A percentile compares a stretch with the other conserved stretches of the same genome.
Evolutionary conservation across 2,113 vertebrate genomes (phyloP).

Genomic region (Diadophis punctatus): DNA sequence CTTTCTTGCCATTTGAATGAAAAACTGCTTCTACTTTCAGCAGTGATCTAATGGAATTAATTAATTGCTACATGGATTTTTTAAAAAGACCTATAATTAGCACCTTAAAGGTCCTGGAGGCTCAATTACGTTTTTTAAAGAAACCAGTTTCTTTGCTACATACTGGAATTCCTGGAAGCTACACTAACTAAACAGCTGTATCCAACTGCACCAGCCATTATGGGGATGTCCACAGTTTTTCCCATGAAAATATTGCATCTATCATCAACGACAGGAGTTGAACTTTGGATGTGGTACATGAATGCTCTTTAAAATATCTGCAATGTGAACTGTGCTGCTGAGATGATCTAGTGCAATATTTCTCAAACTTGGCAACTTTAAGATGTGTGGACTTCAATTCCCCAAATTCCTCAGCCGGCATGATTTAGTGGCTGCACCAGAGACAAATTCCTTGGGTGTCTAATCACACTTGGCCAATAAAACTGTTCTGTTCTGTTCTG

Average conservation of each 20-base stretch:
- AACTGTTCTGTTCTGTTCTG: not conserved
- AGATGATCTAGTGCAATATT: not conserved
- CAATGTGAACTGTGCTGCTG: not conserved
- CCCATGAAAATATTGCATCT: not conserved
- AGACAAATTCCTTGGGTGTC: not conserved
- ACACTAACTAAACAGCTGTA: conserved; percentile 21
- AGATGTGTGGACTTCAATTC: not conserved
- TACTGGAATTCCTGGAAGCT: conserved; percentile 39
- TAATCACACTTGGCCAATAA: not conserved
- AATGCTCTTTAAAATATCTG: not conserved
- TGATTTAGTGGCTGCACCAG: not conserved
- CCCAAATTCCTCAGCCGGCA: not conserved
- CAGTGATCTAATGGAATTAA: conserved; percentile 41
- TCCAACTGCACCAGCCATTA: not conserved
- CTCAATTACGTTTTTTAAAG: conserved; percentile 51
- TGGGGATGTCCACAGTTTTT: not conserved
- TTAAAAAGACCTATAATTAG: conserved; percentile 39
- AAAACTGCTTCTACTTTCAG: conserved; percentile 12
- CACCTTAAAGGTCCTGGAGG: conserved; percentile 28
- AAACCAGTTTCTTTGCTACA: conserved; percentile 21
- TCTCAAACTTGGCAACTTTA: not conserved
- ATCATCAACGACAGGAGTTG: not conserved
- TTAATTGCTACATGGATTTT: conserved; percentile 29
- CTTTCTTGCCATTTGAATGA: conserved; percentile 24
- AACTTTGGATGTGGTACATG: not conserved